Percentiles rank a stretch among this genome's conserved stretches.
Conservation (phyloP, 1,140 invertebrate genomes). For the Bombus fervidus region DNA sequence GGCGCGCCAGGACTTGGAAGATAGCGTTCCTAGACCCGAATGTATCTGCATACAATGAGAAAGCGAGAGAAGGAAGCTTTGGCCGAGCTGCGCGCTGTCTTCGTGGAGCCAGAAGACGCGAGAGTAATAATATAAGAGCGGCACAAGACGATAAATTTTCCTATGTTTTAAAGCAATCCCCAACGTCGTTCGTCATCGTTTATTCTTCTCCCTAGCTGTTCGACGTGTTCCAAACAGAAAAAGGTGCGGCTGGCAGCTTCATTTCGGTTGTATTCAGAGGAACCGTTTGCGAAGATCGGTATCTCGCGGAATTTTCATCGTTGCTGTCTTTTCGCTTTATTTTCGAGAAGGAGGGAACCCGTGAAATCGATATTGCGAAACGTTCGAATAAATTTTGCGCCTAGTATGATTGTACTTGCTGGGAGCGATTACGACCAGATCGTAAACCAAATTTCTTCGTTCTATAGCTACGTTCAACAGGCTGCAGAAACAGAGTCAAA, state of each 20-base stretch:
- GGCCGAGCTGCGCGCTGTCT: conserved; percentile 14
- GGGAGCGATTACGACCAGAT: not conserved
- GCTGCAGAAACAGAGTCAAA: no score
- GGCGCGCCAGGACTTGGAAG: not conserved
- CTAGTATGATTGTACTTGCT: not conserved
- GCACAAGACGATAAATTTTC: conserved; percentile 57
- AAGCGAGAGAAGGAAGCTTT: conserved; percentile 17
- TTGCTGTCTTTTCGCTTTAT: not conserved
- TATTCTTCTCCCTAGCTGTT: conserved; percentile 21
- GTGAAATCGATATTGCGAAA: no score
- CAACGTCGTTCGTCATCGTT: conserved; percentile 49
- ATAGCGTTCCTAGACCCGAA: not conserved
- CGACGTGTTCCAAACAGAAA: conserved; percentile 29
- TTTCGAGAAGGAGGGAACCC: not conserved
- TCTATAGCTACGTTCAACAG: no score
- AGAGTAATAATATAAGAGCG: conserved; percentile 49
- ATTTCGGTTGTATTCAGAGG: conserved; percentile 37
- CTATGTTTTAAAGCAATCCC: conserved; percentile 37
- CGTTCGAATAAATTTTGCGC: no score
- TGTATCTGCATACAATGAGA: conserved; percentile 64
- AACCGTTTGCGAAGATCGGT: not conserved
- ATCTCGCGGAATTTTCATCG: no score
- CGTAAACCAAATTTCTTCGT: not conserved
- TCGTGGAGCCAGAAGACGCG: conserved; percentile 16
- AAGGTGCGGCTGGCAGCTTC: conserved; percentile 41